These are phyloP conservation scores for Phyllotis vaccarum DNA, from an alignment of 2,797 vertebrate species.

Conservation along the genomic window DNA sequence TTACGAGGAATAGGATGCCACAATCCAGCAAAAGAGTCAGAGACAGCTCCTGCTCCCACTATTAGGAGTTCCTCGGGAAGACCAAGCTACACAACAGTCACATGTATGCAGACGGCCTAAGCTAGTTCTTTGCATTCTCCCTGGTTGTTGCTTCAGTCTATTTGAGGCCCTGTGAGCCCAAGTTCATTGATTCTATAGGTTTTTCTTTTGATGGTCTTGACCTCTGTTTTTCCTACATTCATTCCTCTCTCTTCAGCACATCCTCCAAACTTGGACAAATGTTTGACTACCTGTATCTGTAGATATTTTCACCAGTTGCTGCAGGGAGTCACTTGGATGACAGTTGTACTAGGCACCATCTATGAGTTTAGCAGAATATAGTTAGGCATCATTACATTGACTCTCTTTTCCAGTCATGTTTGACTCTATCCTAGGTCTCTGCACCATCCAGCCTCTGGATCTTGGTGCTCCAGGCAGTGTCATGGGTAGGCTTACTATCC, in stretches of 20 bases:
- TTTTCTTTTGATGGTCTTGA: not conserved
- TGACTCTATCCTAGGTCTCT: no score
- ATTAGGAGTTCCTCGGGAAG: not conserved
- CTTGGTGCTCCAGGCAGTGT: no score
- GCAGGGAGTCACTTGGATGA: no score
- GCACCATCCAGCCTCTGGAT: no score
- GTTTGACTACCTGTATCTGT: not conserved
- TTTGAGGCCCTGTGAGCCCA: not conserved
- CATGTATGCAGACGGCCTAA: not conserved
- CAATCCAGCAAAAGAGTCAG: not conserved
- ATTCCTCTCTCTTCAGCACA: not conserved
- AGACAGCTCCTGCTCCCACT: not conserved
- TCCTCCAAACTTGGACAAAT: not conserved
- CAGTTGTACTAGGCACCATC: no score
- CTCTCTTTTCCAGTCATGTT: no score
- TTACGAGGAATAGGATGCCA: not conserved
- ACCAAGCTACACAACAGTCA: not conserved
- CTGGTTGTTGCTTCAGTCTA: not conserved
- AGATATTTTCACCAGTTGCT: no score
- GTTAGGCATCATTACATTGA: no score
- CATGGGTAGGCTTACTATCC: no score
- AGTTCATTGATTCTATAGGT: not conserved
- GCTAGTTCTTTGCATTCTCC: not conserved
- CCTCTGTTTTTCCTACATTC: not conserved
- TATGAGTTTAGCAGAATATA: no score